A percentile compares a stretch with the other conserved stretches of the same genome.
Conservation (phyloP, 2,888 invertebrate genomes). For the Crocallis elinguaria region DNA sequence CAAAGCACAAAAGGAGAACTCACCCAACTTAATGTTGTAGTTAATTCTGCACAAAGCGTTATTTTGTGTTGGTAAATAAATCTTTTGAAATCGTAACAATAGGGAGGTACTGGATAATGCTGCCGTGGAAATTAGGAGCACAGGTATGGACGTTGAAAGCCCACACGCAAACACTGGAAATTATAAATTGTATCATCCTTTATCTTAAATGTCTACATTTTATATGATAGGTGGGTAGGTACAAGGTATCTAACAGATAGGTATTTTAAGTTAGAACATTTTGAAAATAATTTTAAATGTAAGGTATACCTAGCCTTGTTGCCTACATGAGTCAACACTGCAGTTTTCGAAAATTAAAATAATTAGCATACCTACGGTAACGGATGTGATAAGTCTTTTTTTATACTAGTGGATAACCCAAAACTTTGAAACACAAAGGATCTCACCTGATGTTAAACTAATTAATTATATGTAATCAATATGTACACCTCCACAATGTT, state of each 20-base stretch:
- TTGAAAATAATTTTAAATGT: too few species aligned
- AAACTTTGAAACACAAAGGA: not conserved
- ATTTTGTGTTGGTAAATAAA: constrained; percentile 29
- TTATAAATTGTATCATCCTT: constrained; percentile 10
- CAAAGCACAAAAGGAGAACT: constrained; percentile 23
- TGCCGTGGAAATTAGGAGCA: constrained; percentile 18
- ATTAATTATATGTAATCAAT: too few species aligned
- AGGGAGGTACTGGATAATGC: constrained; percentile 20
- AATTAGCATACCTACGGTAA: too few species aligned
- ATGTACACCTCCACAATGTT: too few species aligned
- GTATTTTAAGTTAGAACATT: too few species aligned
- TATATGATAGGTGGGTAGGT: not conserved
- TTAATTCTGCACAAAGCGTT: constrained; percentile 31
- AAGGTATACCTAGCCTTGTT: too few species aligned
- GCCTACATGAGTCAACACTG: too few species aligned
- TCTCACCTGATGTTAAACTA: too few species aligned
- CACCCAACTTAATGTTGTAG: constrained; percentile 14
- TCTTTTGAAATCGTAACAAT: constrained; percentile 34
- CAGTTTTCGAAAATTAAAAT: too few species aligned
- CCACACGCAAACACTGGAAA: not conserved
- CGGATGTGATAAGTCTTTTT: too few species aligned
- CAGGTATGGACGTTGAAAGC: constrained; percentile 19
- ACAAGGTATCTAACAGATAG: too few species aligned
- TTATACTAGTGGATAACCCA: not conserved
- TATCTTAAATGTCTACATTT: not conserved